Percentiles rank a stretch among this genome's conserved stretches.
phyloP scores from a whole-genome alignment of 53 echinoderm and acorn worm genomes.

The Paelopatides confundens region DNA sequence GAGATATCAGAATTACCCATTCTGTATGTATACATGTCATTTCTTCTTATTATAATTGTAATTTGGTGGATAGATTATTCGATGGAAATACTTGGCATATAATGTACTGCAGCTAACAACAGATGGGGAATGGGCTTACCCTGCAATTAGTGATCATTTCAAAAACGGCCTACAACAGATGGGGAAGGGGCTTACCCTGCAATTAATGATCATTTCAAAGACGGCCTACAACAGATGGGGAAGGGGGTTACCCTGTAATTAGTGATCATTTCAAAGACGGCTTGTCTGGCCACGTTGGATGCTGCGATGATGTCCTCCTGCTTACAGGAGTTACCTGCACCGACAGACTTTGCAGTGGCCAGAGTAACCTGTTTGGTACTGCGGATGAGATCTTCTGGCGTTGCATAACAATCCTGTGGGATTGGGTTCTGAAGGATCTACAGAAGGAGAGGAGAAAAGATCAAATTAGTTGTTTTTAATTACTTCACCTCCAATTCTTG shows the following conservation, averaged over 20 bases:
- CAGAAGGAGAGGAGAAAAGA: not conserved
- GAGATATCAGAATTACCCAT: no score
- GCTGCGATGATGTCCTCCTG: constrained; percentile 91
- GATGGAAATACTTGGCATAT: no score
- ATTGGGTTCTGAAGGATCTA: constrained; percentile 84
- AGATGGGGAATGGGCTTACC: no score
- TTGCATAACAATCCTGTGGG: constrained; percentile 70
- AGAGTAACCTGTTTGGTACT: constrained; percentile 95
- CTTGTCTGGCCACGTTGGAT: constrained; percentile 84
- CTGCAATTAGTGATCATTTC: constrained; percentile 86
- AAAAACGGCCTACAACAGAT: constrained; percentile 86
- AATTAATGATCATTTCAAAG: constrained; percentile 83
- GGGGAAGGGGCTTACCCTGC: constrained; percentile 82
- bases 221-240: no score
- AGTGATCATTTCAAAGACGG: constrained; percentile 85
- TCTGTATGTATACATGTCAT: no score
- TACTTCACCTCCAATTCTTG: no score
- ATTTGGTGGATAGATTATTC: no score
- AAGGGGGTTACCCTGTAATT: constrained; percentile 75
- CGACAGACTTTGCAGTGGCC: constrained; percentile 97
- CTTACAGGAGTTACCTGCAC: constrained; percentile 94
- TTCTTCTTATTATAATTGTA: no score
- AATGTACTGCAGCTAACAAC: no score
- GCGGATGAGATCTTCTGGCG: constrained; percentile 91
- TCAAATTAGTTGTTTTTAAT: no score